Evolutionary conservation across 1,140 invertebrate genomes (phyloP).

Genomic region (Leptinotarsa undecemlineata): DNA sequence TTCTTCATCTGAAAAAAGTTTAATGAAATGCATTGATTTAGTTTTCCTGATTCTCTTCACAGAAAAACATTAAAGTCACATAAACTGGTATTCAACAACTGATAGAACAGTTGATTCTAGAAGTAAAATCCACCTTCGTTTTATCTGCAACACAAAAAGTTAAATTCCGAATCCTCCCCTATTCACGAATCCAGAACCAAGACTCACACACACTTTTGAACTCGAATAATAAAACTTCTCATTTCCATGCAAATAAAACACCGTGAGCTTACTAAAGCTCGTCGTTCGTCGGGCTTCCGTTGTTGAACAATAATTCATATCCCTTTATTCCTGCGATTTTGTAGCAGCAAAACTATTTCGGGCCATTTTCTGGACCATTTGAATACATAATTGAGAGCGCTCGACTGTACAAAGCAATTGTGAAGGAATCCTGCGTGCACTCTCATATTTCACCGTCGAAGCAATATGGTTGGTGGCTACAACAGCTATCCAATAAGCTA

Average conservation of each 20-base stretch:
- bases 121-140: background rate
- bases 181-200: background rate
- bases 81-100: too few relatives aligned
- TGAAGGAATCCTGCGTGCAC: background rate
- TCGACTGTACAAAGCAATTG: background rate
- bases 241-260: background rate
- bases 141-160: background rate
- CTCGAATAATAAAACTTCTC: background rate
- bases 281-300: background rate
- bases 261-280: background rate
- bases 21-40: too few relatives aligned
- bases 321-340: background rate
- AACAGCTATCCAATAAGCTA: conserved; percentile 1
- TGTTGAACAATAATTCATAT: background rate
- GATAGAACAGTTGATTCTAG: too few relatives aligned
- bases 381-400: conserved; percentile 6
- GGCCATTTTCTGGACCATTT: conserved; percentile 7
- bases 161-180: background rate
- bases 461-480: background rate
- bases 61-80: too few relatives aligned
- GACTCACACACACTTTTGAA: background rate
- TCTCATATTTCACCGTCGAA: background rate
- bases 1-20: too few relatives aligned
- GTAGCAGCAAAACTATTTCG: background rate
- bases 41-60: too few relatives aligned